Conservation (phyloP, 2,113 vertebrate species). For the Tamias sibiricus region DNA sequence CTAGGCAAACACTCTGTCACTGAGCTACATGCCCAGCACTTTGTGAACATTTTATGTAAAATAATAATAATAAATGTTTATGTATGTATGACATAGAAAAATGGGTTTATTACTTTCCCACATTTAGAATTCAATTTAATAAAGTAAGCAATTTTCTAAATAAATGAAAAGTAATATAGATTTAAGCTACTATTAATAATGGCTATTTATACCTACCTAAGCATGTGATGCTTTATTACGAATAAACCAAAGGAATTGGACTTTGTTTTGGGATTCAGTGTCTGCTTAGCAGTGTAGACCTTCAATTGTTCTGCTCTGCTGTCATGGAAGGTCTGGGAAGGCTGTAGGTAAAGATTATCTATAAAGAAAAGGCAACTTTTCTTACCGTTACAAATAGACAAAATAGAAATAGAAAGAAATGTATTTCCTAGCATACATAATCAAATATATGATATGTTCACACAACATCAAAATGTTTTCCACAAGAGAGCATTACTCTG, state of each 20-base stretch:
- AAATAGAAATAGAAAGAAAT: not conserved
- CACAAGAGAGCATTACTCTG: not conserved
- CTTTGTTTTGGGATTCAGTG: not conserved
- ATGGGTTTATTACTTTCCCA: not conserved
- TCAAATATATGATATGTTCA: not conserved
- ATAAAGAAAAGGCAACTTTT: not conserved
- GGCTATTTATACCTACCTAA: not conserved
- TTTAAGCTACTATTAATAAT: not conserved
- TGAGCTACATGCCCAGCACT: not conserved
- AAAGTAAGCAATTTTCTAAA: not conserved
- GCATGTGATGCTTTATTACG: not conserved
- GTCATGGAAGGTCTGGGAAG: not conserved
- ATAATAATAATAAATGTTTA: not conserved
- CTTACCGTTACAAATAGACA: not conserved
- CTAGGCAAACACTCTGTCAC: no score
- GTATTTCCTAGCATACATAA: not conserved
- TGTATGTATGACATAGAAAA: not conserved
- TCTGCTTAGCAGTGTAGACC: not conserved
- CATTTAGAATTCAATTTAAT: not conserved
- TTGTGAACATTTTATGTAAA: not conserved
- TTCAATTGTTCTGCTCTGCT: fast-evolving
- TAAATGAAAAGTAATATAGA: not conserved
- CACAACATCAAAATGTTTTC: not conserved
- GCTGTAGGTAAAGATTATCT: not conserved
- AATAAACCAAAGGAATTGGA: not conserved